A percentile compares a stretch with the other conserved stretches of the same genome.
These are phyloP conservation scores for Leptarthrus brevirostris DNA, from an alignment of 2,888 invertebrate species.

Conservation along the genomic window DNA sequence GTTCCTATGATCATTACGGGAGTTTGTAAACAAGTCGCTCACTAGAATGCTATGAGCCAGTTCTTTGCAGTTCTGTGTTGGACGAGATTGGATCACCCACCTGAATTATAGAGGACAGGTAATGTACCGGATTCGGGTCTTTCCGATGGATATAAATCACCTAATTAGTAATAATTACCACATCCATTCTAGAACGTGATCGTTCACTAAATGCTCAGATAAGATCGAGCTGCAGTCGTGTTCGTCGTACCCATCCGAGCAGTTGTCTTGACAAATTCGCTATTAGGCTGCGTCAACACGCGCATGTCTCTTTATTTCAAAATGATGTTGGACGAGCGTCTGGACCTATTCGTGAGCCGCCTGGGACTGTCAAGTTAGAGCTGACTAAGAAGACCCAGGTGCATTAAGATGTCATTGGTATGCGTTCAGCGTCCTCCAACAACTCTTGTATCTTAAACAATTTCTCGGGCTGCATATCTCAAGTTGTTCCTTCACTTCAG, in stretches of 20 bases:
- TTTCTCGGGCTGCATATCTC: slow-evolving; percentile 31
- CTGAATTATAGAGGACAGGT: not conserved
- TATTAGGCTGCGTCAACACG: slow-evolving; percentile 46
- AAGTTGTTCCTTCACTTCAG: slow-evolving; percentile 31
- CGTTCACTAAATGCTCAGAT: slow-evolving; percentile 35
- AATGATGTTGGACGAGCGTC: not conserved
- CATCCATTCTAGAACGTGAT: slow-evolving; percentile 40
- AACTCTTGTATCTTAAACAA: slow-evolving; percentile 36
- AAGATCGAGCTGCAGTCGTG: slow-evolving; percentile 8
- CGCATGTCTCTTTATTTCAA: not conserved
- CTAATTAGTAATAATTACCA: slow-evolving; percentile 48
- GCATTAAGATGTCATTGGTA: slow-evolving; percentile 50
- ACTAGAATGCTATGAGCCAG: not conserved
- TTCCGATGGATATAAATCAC: slow-evolving; percentile 31
- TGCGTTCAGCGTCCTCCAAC: slow-evolving; percentile 20
- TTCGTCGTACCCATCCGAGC: not conserved
- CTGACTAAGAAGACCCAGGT: not conserved
- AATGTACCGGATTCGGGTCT: not conserved
- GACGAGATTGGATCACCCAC: slow-evolving; percentile 19
- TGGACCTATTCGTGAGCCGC: not conserved
- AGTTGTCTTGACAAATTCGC: slow-evolving; percentile 47
- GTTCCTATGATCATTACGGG: slow-evolving; percentile 1
- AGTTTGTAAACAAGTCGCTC: slow-evolving; percentile 11
- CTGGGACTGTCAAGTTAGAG: not conserved
- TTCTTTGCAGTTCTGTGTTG: not conserved